phyloP scores from a whole-genome alignment of 2,888 invertebrate genomes.

The Thysanoteuthis rhombus region DNA sequence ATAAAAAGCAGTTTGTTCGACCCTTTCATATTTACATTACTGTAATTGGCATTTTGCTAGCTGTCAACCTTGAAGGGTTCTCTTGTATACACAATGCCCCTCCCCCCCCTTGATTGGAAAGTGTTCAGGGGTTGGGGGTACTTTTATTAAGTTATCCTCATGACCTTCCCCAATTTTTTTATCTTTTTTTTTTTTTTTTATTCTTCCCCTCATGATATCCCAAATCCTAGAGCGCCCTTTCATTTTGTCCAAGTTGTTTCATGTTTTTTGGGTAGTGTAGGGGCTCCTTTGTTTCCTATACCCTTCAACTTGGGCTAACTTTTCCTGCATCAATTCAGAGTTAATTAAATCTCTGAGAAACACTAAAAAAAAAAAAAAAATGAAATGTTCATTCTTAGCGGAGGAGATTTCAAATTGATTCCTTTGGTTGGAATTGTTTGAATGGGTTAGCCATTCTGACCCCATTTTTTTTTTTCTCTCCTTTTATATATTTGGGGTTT shows the following conservation, averaged over 20 bases:
- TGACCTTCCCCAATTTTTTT: not conserved
- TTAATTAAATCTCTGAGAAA: not conserved
- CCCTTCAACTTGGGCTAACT: not conserved
- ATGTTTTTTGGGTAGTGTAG: not conserved
- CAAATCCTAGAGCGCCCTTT: not conserved
- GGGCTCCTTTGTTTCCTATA: not conserved
- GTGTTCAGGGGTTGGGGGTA: not conserved
- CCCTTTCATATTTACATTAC: not conserved
- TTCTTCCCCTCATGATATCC: not conserved
- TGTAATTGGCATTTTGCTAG: slow-evolving; percentile 12
- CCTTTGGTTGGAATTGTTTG: not conserved
- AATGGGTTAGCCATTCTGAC: not conserved
- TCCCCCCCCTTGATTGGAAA: not conserved
- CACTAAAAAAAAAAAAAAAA: not conserved
- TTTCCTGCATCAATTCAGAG: not conserved
- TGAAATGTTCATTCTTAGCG: no score
- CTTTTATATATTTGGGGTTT: not conserved
- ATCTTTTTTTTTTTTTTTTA: no score
- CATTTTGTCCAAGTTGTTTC: no score
- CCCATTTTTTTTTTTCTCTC: not conserved
- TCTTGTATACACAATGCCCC: not conserved
- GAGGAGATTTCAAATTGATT: not conserved
- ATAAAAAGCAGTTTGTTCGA: no score
- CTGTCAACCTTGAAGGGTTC: not conserved
- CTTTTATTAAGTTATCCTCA: not conserved